Evolutionary conservation across 2,113 vertebrate species (phyloP).

Genomic region (Peucedramus taeniatus): DNA sequence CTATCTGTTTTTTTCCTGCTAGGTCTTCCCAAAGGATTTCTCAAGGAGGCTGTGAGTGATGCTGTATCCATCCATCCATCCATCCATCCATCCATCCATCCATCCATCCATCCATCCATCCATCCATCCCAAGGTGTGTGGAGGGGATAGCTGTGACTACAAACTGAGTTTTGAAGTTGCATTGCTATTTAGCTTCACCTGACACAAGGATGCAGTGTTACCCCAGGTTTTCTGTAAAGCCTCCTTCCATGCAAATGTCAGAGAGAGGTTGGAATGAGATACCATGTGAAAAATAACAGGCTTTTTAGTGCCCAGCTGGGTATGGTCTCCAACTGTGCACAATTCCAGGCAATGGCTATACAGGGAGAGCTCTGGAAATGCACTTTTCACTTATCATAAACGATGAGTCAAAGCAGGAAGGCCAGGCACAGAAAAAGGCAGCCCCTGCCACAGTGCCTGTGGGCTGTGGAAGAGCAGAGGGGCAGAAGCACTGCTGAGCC

Average conservation of each 20-base stretch:
- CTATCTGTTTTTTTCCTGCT: accelerated
- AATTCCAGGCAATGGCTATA: neutral
- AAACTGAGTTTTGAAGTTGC: neutral
- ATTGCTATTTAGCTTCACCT: neutral
- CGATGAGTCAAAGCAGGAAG: neutral
- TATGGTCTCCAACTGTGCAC: neutral
- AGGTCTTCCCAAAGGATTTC: neutral
- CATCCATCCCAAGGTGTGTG: neutral
- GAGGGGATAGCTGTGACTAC: neutral
- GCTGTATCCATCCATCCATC: neutral
- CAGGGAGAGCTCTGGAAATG: neutral
- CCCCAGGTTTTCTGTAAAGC: neutral
- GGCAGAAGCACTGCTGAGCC: neutral
- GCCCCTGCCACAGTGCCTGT: accelerated
- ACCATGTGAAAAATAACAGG: neutral
- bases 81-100: neutral
- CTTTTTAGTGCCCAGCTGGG: neutral
- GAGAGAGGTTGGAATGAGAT: neutral
- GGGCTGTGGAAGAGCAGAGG: neutral
- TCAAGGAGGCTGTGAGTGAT: neutral
- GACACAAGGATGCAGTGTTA: neutral
- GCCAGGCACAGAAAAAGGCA: neutral
- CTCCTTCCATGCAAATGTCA: neutral
- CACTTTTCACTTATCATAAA: neutral
- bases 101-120: neutral